Percentiles rank a stretch among this genome's conserved stretches.
Evolutionary conservation across 2,888 invertebrate genomes (phyloP).

Genomic region (Scelioninae gen. 1): DNA sequence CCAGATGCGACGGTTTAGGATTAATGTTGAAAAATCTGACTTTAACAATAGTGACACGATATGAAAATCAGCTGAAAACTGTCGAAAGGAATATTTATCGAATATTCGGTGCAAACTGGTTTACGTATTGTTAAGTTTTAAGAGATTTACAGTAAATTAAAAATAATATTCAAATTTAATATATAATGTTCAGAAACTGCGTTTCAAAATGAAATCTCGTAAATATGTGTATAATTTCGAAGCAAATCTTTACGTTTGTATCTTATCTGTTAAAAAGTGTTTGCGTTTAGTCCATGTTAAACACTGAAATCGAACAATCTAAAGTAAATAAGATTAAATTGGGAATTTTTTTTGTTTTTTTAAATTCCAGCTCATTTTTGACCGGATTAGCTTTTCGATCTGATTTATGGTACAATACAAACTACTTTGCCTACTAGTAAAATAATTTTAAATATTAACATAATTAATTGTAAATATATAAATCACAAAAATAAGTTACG

Average conservation of each 20-base stretch:
- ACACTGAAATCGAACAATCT: background rate
- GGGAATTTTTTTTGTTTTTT: background rate
- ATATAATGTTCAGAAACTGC: constrained; percentile 16
- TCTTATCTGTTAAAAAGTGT: constrained; percentile 14
- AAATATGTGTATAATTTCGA: background rate
- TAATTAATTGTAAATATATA: constrained; percentile 69
- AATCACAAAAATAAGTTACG: constrained; percentile 63
- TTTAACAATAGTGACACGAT: background rate
- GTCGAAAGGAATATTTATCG: constrained; percentile 42
- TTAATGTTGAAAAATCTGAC: background rate
- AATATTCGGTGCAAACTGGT: constrained; percentile 33
- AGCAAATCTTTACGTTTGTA: background rate
- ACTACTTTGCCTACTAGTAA: constrained; percentile 58
- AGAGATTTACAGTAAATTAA: constrained; percentile 15
- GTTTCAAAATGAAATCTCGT: background rate
- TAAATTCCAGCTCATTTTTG: background rate
- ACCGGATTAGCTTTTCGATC: constrained; percentile 1
- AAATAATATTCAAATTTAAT: constrained; percentile 28
- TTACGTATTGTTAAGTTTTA: constrained; percentile 49
- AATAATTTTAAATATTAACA: constrained; percentile 60
- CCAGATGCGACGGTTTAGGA: constrained; percentile 11
- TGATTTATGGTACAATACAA: constrained; percentile 40
- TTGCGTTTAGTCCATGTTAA: constrained; percentile 38
- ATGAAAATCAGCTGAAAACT: background rate
- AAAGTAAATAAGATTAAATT: background rate